These are phyloP conservation scores for Apotomis betuletana DNA, from an alignment of 2,888 invertebrate species.

Conservation along the genomic window DNA sequence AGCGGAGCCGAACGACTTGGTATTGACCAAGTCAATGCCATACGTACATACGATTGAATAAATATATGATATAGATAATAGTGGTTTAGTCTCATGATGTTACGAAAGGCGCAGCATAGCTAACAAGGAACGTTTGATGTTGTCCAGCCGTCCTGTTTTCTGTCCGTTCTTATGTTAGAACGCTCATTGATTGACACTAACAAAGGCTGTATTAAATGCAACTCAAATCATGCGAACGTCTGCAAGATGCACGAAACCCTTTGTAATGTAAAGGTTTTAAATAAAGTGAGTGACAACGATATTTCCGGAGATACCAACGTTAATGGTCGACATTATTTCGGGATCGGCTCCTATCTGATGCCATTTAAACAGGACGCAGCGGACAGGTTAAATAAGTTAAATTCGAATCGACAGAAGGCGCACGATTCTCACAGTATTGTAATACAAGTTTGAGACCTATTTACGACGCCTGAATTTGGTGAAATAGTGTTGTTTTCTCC, in stretches of 20 bases:
- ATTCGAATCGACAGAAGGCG: conserved; percentile 56
- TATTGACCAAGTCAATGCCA: too few relatives aligned
- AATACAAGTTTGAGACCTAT: conserved; percentile 58
- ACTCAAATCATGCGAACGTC: conserved; percentile 33
- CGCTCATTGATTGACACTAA: conserved; percentile 41
- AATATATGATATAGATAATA: background rate
- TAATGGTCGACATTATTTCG: conserved; percentile 69
- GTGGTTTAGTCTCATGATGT: background rate
- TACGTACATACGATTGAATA: too few relatives aligned
- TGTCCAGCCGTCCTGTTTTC: conserved; percentile 23
- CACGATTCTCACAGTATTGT: conserved; percentile 62
- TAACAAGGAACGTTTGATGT: conserved; percentile 25
- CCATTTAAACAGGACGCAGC: conserved; percentile 52
- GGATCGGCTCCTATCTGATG: conserved; percentile 58
- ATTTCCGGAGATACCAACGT: conserved; percentile 57
- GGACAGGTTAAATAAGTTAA: conserved; percentile 63
- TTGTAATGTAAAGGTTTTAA: conserved; percentile 37
- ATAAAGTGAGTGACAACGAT: conserved; percentile 53
- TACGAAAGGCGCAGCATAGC: conserved; percentile 6
- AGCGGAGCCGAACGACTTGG: too few relatives aligned
- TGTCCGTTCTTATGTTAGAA: conserved; percentile 32
- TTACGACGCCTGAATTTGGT: conserved; percentile 60
- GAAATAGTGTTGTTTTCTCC: conserved; percentile 43
- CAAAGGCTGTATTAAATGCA: conserved; percentile 37
- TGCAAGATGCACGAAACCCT: conserved; percentile 34